phyloP scores from a whole-genome alignment of 1,140 invertebrate species.

The Nylanderia fulva region DNA sequence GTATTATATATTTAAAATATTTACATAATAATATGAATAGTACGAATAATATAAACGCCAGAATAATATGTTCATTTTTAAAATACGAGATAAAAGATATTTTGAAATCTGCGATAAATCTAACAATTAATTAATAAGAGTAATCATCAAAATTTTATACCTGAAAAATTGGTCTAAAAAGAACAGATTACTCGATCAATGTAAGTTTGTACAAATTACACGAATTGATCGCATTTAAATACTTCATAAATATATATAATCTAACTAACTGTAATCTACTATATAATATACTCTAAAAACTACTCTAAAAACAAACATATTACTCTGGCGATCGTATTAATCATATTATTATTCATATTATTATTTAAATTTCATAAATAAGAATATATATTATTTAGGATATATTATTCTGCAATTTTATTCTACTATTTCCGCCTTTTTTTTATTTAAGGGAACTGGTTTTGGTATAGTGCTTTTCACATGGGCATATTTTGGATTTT shows the following conservation, averaged over 20 bases:
- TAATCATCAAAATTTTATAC: neutral
- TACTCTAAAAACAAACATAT: no score
- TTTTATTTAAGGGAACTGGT: neutral
- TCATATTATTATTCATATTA: no score
- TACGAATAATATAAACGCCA: no score
- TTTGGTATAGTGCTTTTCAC: slow-evolving; percentile 54
- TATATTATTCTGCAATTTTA: neutral
- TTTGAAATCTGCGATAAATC: neutral
- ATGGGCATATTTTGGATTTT: slow-evolving; percentile 56
- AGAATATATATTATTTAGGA: no score
- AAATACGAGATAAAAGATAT: neutral
- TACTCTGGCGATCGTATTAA: no score
- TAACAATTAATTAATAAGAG: neutral
- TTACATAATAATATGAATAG: neutral
- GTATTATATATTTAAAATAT: slow-evolving; percentile 21
- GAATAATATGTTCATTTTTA: neutral
- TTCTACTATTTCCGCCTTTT: neutral
- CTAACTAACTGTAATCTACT: no score
- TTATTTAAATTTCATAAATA: no score
- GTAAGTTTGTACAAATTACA: neutral
- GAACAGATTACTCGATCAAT: neutral
- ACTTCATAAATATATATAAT: no score
- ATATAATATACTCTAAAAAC: no score
- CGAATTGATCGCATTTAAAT: neutral
- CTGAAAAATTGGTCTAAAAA: no score